Evolutionary conservation across 2,113 vertebrate species (phyloP), one percentile per base, ranked within the genome.

Genomic region (Corythoichthys intestinalis): DNA sequence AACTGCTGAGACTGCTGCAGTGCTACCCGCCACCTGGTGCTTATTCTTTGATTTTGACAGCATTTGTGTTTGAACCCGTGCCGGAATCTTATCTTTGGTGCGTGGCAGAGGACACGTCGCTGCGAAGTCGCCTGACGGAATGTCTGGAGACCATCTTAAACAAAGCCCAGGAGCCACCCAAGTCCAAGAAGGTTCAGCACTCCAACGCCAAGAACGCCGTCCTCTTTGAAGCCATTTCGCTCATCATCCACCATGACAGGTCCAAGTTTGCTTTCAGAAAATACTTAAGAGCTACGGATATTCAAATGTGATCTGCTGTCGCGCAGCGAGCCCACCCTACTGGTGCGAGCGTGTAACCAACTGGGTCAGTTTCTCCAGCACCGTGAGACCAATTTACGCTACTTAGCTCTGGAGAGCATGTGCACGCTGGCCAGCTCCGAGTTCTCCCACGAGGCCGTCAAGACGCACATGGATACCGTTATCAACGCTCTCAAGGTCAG

Each of bases 101-200:
- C 20, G 20, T 28, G 12, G 14, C 70, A 90, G 93, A 95, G 88
- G 94, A 95, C 1, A 93, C 92, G 0, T 93, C 94, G 0, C 89
- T 95, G 80, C 93, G 93, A 67, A 94, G 94, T 15, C 91, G 94
- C 5, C 90, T 96, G 67, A 93, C 94, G 0, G 94, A 96, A 81
- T 95, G 94, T 72, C 85, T 96, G 69, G 94, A 96, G 87, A 95
- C 94, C 0, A 93, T 96, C 79, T 92, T 96, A 54, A 96, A 95
- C 85, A 96, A 96, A 86, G 94, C 94, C 46, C 94, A 96, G 84
- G 94, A 96, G 70, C 94, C 94, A 0, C 94, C 94, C 69, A 96
- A 96, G 81, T 95, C 94, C 77, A 96, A 96, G 88, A 96, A 96
- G 85, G 94, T 96, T 11, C 94, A 96, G 84, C 94, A 96, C 84